Base-by-base conservation (phyloP, 2,113 vertebrate species). In the Chitala chitala region DNA sequence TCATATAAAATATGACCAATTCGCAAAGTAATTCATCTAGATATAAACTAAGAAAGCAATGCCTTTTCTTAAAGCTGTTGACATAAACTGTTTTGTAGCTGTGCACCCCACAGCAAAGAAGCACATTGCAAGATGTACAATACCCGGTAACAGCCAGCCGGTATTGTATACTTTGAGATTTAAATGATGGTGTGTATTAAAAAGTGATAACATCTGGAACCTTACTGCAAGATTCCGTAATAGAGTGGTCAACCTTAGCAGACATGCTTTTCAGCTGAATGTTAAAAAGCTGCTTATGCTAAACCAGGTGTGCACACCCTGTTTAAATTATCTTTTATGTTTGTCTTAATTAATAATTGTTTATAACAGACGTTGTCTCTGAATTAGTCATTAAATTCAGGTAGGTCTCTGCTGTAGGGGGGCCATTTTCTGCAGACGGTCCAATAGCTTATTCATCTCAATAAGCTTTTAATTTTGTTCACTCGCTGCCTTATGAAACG, bases 391-490 rank as follows among this genome's bases (percentile, higher is more conserved):
- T 77, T 48, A 73, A 72, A 66, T 73, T 48, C 50, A 75, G 44
- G 55, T 54, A 31, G 76, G 61, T 77, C 55, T 56, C 58, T 74
- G 48, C 76, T 72, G 79, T 50, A 38, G 78, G 75, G 40, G 70
- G 72, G 76, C 50, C 42, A 71, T 31, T 53, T 77, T 74, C 73
- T 53, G 3, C 38, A 66, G 71, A 53, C 26, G 58, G 73, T 24
- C 29, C 72, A 64, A 20, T 46, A 76, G 78, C 77, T 84, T 77
- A 86, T 86, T 88, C 79, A 88, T 80, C 36, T 69, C 3, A 40
- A 10, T 61, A 5, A 33, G 38, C 53, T 64, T 71, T 46, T 33
- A 77, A 42, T 58, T 54, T 79, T 70, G 40, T 71, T 48, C 29
- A 63, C 73, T 79, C 59, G 61, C 81, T 73, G 56, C 63, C 50